Evolutionary conservation across 2,113 vertebrate species (phyloP), one percentile per base, ranked within the genome.

Genomic region (Chionis minor): DNA sequence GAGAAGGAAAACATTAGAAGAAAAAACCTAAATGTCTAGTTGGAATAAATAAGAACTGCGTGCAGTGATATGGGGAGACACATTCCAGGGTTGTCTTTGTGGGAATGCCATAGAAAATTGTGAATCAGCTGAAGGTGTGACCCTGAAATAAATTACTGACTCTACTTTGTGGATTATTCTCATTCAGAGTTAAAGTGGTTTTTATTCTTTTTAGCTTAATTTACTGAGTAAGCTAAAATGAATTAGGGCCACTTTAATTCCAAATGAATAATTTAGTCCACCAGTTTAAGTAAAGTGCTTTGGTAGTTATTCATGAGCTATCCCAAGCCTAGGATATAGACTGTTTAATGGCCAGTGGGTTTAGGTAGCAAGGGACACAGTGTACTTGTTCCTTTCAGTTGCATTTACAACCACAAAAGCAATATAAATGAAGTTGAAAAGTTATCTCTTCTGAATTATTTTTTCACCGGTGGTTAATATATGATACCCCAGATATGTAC

Each of bases 211-310:
- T 88, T 61, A 92, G 38, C 75, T 92, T 86, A 93, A 88, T 95
- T 97, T 94, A 95, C 84, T 59, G 92, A 85, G 62, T 73, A 97
- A 97, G 42, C 70, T 89, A 80, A 89, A 90, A 94, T 94, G 49
- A 95, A 88, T 94, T 91, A 95, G 16, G 42, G 9, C 24, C 74
- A 66, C 88, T 95, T 97, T 79, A 95, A 92, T 84, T 91, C 83
- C 73, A 55, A 87, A 79, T 94, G 44, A 95, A 94, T 96, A 95
- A 95, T 97, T 93, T 77, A 95, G 74, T 85, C 38, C 51, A 73
- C 58, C 81, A 54, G 22, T 94, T 92, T 85, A 91, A 94, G 86
- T 91, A 55, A 71, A 96, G 86, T 94, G 67, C 84, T 87, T 90
- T 92, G 58, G 55, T 94, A 94, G 86, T 91, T 94, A 82, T 85